phyloP scores from a whole-genome alignment of 2,113 vertebrate species.

The Bubalus kerabau region DNA sequence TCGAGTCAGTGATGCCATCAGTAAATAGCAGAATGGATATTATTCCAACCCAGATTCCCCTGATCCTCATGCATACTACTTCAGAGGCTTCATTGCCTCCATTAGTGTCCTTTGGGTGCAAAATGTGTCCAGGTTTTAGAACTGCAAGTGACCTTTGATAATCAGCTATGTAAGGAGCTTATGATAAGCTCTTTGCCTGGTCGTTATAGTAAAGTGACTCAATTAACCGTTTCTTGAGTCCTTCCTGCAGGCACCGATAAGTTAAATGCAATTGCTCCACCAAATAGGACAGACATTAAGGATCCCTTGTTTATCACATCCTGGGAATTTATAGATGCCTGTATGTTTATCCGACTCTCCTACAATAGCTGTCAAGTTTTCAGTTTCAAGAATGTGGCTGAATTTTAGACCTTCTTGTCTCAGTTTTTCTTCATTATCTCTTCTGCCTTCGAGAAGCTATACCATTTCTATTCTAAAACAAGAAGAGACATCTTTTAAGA shows the following conservation, averaged over 20 bases:
- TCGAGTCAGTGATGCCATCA: not conserved
- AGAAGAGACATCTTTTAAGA: slow-evolving; percentile 9
- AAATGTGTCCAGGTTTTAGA: not conserved
- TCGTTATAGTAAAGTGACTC: not conserved
- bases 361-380: not conserved
- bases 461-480: slow-evolving; percentile 9
- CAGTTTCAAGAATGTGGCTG: not conserved
- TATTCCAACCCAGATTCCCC: not conserved
- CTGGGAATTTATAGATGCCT: not conserved
- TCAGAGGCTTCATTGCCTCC: not conserved
- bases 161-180: not conserved
- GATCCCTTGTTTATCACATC: not conserved
- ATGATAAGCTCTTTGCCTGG: not conserved
- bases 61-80: not conserved
- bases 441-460: not conserved
- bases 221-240: not conserved
- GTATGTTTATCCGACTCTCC: not conserved
- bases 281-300: not conserved
- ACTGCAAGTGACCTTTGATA: not conserved
- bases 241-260: not conserved
- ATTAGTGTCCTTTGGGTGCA: not conserved
- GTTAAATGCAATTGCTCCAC: not conserved
- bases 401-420: not conserved
- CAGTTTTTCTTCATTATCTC: not conserved
- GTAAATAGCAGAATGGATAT: not conserved